phyloP scores from a whole-genome alignment of 2,888 invertebrate genomes.

The Frankliniella fusca region DNA sequence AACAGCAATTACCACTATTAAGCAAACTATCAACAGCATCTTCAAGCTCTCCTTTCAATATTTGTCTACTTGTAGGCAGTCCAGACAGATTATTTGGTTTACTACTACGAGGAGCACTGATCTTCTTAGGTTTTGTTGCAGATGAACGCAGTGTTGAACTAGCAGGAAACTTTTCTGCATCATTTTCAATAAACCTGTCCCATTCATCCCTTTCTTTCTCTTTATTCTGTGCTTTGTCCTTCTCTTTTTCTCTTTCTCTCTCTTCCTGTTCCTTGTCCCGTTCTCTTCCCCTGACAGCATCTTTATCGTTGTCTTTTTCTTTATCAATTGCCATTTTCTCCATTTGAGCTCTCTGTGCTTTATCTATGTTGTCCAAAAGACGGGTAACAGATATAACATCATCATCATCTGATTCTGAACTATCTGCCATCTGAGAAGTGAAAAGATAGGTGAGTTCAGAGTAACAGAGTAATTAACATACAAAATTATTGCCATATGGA shows the following conservation, averaged over 20 bases:
- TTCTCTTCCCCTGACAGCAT: not conserved
- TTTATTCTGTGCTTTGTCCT: conserved; percentile 35
- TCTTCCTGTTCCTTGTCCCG: not conserved
- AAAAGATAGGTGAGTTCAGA: not conserved
- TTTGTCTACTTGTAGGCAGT: not conserved
- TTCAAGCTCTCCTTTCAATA: conserved; percentile 8
- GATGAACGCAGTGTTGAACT: conserved; percentile 17
- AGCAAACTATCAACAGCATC: not conserved
- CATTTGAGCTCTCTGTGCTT: not conserved
- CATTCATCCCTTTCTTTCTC: conserved; percentile 39
- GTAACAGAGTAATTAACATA: not conserved
- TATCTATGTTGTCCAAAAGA: not conserved
- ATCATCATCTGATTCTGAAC: conserved; percentile 14
- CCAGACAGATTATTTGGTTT: not conserved
- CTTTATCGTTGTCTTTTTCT: not conserved
- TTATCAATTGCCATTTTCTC: not conserved
- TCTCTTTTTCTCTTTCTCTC: not conserved
- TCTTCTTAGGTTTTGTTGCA: not conserved
- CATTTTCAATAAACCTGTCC: conserved; percentile 39
- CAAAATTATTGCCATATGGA: not conserved
- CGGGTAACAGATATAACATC: conserved; percentile 8
- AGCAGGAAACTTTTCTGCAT: conserved; percentile 34
- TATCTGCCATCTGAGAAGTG: conserved; percentile 2
- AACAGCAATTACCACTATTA: not conserved
- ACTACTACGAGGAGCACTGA: not conserved